Conservation (phyloP, 1,140 invertebrate species). For the Andricus grossulariae region DNA sequence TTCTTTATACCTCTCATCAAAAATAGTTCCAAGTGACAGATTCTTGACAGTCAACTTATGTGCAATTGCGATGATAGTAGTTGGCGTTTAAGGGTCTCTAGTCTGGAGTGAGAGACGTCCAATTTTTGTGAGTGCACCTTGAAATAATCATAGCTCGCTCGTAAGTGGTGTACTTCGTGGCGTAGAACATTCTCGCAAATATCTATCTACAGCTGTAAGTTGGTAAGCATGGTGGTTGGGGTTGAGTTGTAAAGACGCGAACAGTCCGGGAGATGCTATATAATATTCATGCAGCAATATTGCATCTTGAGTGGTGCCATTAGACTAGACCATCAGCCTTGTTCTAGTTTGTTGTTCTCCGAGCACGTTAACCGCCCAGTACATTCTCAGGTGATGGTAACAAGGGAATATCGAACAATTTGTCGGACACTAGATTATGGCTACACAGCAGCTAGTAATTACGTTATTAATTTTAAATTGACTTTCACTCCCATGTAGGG, state of each 20-base stretch:
- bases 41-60: too few relatives aligned
- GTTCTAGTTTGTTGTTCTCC: constrained; percentile 63
- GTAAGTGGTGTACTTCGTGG: constrained; percentile 57
- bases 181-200: constrained; percentile 49
- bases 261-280: constrained; percentile 52
- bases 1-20: too few relatives aligned
- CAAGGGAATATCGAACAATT: constrained; percentile 16
- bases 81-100: constrained; percentile 12
- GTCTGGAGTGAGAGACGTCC: constrained; percentile 49
- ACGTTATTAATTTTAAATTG: constrained; percentile 27
- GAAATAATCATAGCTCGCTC: constrained; percentile 69
- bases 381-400: constrained; percentile 1
- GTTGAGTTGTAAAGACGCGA: constrained; percentile 47
- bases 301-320: constrained; percentile 73
- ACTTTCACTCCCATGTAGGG: constrained; percentile 1
- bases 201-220: constrained; percentile 39
- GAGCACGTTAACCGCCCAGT: constrained; percentile 35
- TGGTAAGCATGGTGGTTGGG: background rate
- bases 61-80: constrained; percentile 5
- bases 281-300: constrained; percentile 68
- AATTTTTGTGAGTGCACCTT: constrained; percentile 74
- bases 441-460: constrained; percentile 11
- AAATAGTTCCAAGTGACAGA: too few relatives aligned
- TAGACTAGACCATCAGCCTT: constrained; percentile 62
- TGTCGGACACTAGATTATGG: constrained; percentile 28